Conservation (phyloP, 2,888 invertebrate species). For the Drosophila neonasuta region DNA sequence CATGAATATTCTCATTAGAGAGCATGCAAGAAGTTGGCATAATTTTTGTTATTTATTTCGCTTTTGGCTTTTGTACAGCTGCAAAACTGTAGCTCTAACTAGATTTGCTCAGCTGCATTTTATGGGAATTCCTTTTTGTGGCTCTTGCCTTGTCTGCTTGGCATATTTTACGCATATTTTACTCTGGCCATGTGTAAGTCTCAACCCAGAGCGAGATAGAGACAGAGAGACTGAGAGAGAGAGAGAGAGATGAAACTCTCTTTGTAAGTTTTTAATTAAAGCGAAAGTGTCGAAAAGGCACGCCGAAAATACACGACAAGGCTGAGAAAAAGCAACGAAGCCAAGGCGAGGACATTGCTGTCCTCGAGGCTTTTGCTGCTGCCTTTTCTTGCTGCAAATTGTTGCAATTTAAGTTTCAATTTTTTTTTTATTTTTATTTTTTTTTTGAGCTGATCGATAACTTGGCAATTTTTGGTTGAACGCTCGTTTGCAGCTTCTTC, state of each 20-base stretch:
- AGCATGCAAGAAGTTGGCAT: conserved; percentile 25
- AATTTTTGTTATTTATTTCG: conserved; percentile 29
- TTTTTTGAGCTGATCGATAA: conserved; percentile 49
- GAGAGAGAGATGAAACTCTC: conserved; percentile 27
- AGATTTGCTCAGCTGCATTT: conserved; percentile 66
- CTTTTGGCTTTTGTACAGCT: conserved; percentile 15
- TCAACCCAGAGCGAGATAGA: conserved; percentile 5
- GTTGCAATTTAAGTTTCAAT: conserved; percentile 56
- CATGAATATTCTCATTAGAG: conserved; percentile 1
- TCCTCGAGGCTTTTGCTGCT: conserved; percentile 16
- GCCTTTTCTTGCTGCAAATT: conserved; percentile 53
- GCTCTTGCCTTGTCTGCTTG: conserved; percentile 14
- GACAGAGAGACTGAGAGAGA: not conserved
- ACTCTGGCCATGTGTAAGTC: conserved; percentile 29
- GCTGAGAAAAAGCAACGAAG: not conserved
- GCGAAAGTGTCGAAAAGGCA: conserved; percentile 73
- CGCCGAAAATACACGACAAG: conserved; percentile 36
- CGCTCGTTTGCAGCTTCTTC: conserved; percentile 17
- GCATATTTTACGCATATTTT: conserved; percentile 62
- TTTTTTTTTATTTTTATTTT: conserved; percentile 1
- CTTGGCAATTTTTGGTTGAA: conserved; percentile 58
- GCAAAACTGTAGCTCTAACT: conserved; percentile 34
- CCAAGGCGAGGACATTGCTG: conserved; percentile 20
- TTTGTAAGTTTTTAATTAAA: conserved; percentile 75
- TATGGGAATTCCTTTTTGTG: conserved; percentile 48